Base-by-base conservation (phyloP, 2,888 invertebrate genomes). In the Macrosoma leucophasiata region DNA sequence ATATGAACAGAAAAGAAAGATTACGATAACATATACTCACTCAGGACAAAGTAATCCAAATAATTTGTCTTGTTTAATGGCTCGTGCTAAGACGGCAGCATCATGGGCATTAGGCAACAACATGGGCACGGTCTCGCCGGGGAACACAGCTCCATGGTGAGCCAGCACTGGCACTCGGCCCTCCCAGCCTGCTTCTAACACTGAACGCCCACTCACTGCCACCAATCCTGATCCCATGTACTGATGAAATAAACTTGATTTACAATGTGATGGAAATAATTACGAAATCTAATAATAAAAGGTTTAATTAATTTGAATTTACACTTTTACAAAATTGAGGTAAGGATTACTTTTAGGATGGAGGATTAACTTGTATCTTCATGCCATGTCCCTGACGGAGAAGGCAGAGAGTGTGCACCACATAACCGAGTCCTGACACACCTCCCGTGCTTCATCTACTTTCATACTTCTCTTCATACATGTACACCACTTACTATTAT, bases 91-190 rank as follows among this genome's bases (percentile, higher is more conserved):
- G n/a, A 63, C 24, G 7, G 41, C 41, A 2, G 62, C 60, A 39
- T 74, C 71, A 21, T 52, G 48, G 1, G 48, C 36, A 43, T 66
- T 48, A 12, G 56, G 50, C 44, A 82, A 56, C 47, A 81, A 54
- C 74, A 84, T 68, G 39, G 84, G 84, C 48, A 85, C 74, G 1
- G 70, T 75, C 62, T 85, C 84, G 5, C 84, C 84, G 1, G 84
- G 84, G 58, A 84, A 84, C 52, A 84, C 72, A 18, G 65, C 62
- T 15, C 71, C 68, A 38, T 62, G 67, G 52, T 77, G 76, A 25
- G 67, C 67, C 43, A 61, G 40, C 40, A 55, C 71, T 2, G 78
- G 71, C 51, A 84, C 60, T 5, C 49, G 48, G 1, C 76, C 82
- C 10, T 45, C 37, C 82, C 84, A 79, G 9, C 84, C 84, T 26